Base-by-base conservation (phyloP, 2,797 vertebrate species). In the Hippoglossus hippoglossus region DNA sequence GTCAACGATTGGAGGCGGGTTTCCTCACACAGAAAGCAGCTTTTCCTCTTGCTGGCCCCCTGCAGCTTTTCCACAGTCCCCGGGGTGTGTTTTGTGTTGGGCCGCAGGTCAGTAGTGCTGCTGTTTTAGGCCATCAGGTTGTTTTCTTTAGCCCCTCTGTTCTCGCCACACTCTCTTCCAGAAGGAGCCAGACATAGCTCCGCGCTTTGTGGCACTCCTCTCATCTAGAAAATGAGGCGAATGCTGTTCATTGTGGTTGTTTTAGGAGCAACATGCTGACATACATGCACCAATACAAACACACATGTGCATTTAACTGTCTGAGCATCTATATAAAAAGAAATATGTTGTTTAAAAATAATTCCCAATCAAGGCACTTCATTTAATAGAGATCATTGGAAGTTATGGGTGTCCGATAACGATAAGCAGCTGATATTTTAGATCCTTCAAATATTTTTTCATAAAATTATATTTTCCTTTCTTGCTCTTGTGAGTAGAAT, bases 131-230 rank as follows among this genome's bases (percentile, higher is more conserved):
- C 71, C 72, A 76, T 81, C 80, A 67, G 67, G 80, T 81, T 90
- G 88, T 92, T 90, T 86, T 80, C 77, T 88, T 86, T 88, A 61
- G 67, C 60, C 72, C 70, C 70, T 80, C 63, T 81, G 81, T 71
- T 78, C 71, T 78, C 25, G 52, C 71, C 82, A 83, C 71, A 66
- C 75, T 81, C 59, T 83, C 73, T 36, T 65, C 26, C 71, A 67
- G 73, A 49, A 83, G 68, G 62, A 77, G 72, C 79, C 72, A 83
- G 70, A 83, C 69, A 44, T 24, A 58, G 72, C 73, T 82, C 63
- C 15, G 19, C 13, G 55, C 73, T 86, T 79, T 86, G 72, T 83
- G 71, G 76, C 31, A 59, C 16, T 81, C 76, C 63, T 80, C 65
- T 90, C 79, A 79, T 59, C 67, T 83, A 83, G 73, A 86, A 90